Conservation (phyloP, 1,140 invertebrate genomes). For the Berghia stephanieae region DNA sequence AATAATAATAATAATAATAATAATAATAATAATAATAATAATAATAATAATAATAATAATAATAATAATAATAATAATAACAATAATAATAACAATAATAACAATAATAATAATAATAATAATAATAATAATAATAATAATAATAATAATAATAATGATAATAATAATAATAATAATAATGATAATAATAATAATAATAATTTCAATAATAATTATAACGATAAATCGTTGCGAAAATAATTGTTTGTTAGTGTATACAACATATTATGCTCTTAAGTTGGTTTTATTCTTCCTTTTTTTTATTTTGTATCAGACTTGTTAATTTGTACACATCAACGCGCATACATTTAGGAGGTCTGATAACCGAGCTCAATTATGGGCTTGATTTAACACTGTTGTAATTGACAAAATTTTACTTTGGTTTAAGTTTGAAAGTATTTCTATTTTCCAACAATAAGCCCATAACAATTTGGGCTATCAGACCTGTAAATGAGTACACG, state of each 20-base stretch:
- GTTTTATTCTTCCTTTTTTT: not conserved
- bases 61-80: not conserved
- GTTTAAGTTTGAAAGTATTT: no score
- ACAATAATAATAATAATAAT: not conserved
- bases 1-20: not conserved
- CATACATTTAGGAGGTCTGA: no score
- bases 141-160: not conserved
- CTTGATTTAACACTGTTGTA: no score
- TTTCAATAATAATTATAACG: not conserved
- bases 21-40: not conserved
- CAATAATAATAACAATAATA: not conserved
- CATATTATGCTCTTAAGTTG: no score
- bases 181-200: no score
- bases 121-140: not conserved
- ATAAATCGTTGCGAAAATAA: not conserved
- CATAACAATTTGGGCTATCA: no score
- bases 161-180: not conserved
- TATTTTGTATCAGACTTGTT: not conserved
- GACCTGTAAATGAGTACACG: no score
- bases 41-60: not conserved
- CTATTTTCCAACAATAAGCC: no score
- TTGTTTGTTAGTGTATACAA: not conserved
- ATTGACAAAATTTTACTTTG: no score
- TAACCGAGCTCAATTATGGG: not conserved
- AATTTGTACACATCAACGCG: no score